These are phyloP conservation scores for Gymnodraco acuticeps DNA, from an alignment of 2,797 vertebrate species.

Conservation along the genomic window DNA sequence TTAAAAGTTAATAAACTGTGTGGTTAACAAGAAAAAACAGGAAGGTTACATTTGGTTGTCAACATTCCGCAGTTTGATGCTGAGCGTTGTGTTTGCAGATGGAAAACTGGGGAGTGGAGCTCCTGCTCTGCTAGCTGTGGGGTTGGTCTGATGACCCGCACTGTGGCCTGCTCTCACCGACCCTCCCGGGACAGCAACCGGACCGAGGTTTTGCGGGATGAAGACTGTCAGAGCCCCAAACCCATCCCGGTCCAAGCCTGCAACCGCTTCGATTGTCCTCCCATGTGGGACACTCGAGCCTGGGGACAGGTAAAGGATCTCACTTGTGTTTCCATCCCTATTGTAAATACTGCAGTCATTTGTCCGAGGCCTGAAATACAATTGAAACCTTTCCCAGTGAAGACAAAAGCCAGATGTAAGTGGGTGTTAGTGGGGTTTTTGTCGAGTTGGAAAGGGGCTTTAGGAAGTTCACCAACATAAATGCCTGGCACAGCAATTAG, in stretches of 20 bases:
- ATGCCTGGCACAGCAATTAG: background rate
- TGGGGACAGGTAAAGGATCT: slow-evolving; percentile 90
- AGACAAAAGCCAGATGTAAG: too few relatives aligned
- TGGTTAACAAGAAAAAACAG: background rate
- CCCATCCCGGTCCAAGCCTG: slow-evolving; percentile 92
- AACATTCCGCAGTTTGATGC: slow-evolving; percentile 6
- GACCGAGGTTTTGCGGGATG: slow-evolving; percentile 85
- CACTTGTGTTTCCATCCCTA: too few relatives aligned
- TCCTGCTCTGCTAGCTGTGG: slow-evolving; percentile 94
- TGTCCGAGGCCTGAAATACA: too few relatives aligned
- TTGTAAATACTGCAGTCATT: too few relatives aligned
- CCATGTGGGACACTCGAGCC: slow-evolving; percentile 89
- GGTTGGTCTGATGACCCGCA: slow-evolving; percentile 92
- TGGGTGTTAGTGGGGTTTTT: too few relatives aligned
- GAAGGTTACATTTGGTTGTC: too few relatives aligned
- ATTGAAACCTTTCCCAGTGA: too few relatives aligned
- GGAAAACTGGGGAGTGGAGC: slow-evolving; percentile 93
- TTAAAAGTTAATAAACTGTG: background rate
- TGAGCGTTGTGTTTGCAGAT: slow-evolving; percentile 81
- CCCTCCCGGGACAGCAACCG: slow-evolving; percentile 87
- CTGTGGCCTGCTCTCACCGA: slow-evolving; percentile 88
- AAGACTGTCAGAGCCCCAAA: slow-evolving; percentile 89
- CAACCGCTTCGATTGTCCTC: slow-evolving; percentile 95
- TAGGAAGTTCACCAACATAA: background rate
- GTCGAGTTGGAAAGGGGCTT: too few relatives aligned